Conservation (phyloP, 2,888 invertebrate genomes). For the Microplitis deprimator region DNA sequence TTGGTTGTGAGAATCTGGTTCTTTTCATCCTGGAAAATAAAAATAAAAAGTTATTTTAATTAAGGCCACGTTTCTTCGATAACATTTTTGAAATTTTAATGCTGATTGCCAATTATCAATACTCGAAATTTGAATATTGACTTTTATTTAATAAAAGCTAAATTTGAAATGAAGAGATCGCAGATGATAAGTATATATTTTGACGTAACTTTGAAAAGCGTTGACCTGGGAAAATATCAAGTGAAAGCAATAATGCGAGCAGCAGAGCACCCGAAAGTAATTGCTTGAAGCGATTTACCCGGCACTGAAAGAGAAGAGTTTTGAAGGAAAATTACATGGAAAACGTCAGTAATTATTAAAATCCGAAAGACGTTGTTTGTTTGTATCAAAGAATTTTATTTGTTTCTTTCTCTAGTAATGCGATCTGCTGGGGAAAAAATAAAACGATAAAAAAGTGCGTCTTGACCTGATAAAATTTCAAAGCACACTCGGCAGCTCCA, state of each 20-base stretch:
- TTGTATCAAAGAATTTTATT: background rate
- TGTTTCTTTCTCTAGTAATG: background rate
- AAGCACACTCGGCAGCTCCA: slow-evolving; percentile 4
- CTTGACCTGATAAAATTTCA: slow-evolving; percentile 38
- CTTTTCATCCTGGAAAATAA: slow-evolving; percentile 93
- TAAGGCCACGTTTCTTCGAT: background rate
- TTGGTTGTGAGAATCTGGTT: slow-evolving; percentile 98
- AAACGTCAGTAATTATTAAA: slow-evolving; percentile 12
- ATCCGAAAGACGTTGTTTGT: background rate
- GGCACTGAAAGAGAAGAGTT: background rate
- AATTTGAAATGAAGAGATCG: too few relatives aligned
- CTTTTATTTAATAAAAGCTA: too few relatives aligned
- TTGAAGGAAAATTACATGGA: background rate
- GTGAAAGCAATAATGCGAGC: background rate
- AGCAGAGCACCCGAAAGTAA: background rate
- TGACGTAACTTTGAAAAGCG: background rate
- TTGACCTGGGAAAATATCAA: background rate
- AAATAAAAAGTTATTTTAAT: slow-evolving; percentile 52
- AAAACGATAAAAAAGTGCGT: slow-evolving; percentile 10
- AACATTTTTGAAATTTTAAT: too few relatives aligned
- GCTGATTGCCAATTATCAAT: too few relatives aligned
- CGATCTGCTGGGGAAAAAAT: background rate
- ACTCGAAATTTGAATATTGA: too few relatives aligned
- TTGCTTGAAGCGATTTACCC: background rate
- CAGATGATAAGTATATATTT: too few relatives aligned